Conservation (phyloP, 2,113 vertebrate species). For the Leucopsar rothschildi region DNA sequence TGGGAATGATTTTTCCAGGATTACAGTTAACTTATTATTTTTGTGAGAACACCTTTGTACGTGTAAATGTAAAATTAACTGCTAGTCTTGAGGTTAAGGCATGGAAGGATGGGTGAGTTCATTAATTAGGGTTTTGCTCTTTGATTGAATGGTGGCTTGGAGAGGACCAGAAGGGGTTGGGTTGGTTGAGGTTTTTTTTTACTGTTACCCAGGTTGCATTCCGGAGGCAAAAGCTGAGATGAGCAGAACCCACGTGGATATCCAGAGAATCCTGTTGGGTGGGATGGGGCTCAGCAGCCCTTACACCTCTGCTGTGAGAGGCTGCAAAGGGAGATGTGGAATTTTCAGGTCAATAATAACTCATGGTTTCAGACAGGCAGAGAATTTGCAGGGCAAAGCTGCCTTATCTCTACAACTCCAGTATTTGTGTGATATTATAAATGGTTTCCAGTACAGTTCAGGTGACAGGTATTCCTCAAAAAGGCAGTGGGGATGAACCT, state of each 20-base stretch:
- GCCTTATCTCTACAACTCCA: background rate
- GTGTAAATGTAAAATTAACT: background rate
- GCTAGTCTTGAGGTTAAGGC: background rate
- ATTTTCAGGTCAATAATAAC: background rate
- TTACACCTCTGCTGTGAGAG: background rate
- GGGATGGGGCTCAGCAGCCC: background rate
- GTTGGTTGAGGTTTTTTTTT: background rate
- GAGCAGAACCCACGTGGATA: background rate
- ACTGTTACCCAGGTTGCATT: background rate
- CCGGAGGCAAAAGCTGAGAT: background rate
- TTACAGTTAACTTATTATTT: accelerated
- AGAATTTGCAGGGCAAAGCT: background rate
- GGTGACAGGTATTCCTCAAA: background rate
- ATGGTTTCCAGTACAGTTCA: background rate
- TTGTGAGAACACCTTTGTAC: background rate
- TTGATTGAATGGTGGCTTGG: background rate
- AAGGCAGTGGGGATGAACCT: background rate
- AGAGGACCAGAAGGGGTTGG: background rate
- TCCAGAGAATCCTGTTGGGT: background rate
- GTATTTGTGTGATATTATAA: background rate
- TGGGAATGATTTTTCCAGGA: background rate
- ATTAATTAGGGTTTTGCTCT: background rate
- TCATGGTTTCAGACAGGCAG: background rate
- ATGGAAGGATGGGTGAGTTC: background rate
- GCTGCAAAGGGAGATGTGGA: background rate